phyloP scores from a whole-genome alignment of 2,113 vertebrate genomes.

The Brevimyrus niger region DNA sequence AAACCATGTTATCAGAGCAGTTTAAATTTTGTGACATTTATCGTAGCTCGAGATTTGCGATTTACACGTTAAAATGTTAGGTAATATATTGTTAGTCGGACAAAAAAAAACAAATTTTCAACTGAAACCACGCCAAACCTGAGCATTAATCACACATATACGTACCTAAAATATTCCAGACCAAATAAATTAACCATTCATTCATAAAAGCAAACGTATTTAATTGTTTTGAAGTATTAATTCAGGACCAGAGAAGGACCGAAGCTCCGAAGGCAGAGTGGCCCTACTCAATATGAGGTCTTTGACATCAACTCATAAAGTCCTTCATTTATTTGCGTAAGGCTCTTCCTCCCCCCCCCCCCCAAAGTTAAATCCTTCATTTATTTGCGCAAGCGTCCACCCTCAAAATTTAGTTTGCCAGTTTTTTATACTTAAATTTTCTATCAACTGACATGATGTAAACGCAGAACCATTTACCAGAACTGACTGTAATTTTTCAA shows the following conservation, averaged over 20 bases:
- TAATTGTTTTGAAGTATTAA: neutral
- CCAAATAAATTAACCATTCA: constrained; percentile 8
- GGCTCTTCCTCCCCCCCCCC: neutral
- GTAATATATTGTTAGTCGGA: neutral
- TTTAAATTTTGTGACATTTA: neutral
- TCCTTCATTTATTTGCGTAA: neutral
- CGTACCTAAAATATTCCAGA: neutral
- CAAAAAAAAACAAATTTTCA: neutral
- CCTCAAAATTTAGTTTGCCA: neutral
- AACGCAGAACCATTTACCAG: neutral
- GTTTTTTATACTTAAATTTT: neutral
- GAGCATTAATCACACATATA: constrained; percentile 2
- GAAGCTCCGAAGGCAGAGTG: neutral
- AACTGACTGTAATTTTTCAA: neutral
- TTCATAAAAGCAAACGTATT: neutral
- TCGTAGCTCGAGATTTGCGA: neutral
- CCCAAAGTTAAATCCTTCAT: neutral
- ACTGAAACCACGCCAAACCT: constrained; percentile 2
- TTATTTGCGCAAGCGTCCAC: neutral
- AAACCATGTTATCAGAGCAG: constrained; percentile 1
- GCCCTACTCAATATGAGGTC: neutral
- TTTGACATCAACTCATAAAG: neutral
- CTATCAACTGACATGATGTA: neutral
- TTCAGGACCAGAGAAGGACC: neutral
- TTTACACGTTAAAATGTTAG: neutral